Percentiles rank a stretch among this genome's conserved stretches.
phyloP scores from a whole-genome alignment of 2,888 invertebrate species.

The Ganaspis brasiliensis region DNA sequence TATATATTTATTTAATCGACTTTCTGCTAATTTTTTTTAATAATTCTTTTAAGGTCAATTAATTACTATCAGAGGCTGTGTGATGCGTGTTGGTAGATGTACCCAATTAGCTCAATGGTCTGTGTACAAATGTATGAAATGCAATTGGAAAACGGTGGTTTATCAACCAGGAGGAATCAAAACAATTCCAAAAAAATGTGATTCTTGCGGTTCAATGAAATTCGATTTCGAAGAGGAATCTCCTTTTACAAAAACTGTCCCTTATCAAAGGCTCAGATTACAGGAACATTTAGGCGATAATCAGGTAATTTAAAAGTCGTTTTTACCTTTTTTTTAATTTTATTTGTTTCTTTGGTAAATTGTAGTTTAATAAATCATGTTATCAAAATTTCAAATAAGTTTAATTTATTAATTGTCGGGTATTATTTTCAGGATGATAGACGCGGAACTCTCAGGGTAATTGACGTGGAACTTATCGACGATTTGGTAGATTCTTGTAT shows the following conservation, averaged over 20 bases:
- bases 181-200: constrained; percentile 83
- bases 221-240: constrained; percentile 86
- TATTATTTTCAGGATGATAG: constrained; percentile 83
- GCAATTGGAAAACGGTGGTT: constrained; percentile 80
- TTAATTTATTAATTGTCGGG: constrained; percentile 4
- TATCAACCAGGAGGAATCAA: constrained; percentile 84
- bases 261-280: constrained; percentile 90
- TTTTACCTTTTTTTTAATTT: too few relatives aligned
- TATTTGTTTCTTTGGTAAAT: not conserved
- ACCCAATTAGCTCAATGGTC: constrained; percentile 89
- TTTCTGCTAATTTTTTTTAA: constrained; percentile 5
- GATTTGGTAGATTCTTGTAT: constrained; percentile 89
- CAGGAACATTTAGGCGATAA: constrained; percentile 89
- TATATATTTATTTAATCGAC: constrained; percentile 5
- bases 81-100: constrained; percentile 89
- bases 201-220: constrained; percentile 84
- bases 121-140: constrained; percentile 89
- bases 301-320: constrained; percentile 80
- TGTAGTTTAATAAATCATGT: not conserved
- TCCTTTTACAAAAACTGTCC: constrained; percentile 87
- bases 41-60: constrained; percentile 84
- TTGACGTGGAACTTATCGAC: constrained; percentile 94
- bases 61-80: constrained; percentile 91
- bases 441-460: constrained; percentile 88
- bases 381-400: constrained; percentile 3